Base-by-base conservation (phyloP, 2,888 invertebrate species). In the Hofmannophila pseudospretella region DNA sequence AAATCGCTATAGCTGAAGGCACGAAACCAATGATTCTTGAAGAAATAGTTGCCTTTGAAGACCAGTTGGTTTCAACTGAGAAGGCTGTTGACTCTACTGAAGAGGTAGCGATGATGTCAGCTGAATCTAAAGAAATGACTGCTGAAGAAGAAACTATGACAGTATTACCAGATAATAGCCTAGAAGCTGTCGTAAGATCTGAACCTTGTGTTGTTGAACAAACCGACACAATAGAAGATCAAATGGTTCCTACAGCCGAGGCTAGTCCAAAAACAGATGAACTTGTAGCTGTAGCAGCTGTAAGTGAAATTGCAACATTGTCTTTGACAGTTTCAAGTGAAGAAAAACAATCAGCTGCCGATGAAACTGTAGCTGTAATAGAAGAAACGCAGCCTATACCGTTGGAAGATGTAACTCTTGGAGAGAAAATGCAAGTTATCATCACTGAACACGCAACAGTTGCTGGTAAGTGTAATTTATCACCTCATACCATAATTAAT, bases 1-100 rank as follows among this genome's bases (percentile, higher is more conserved):
- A 52, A 26, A 16, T 23, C 20, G 12, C 32, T 13, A 43, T 30
- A 33, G 5, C 22, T 20, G 12, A 38, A 5, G 36, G 36, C 14
- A 34, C 39, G 35, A 9, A 26, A 20, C 30, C 34, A 7, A 1
- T 11, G 19, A 29, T 31, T 3, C 2, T 29, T 4, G 35, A 36
- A 29, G 7, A 33, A 25, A 26, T 25, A 5, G 14, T 2, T 9
- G 13, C 13, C 7, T 2, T 11, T 8, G 22, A 19, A 32, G 8
- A 20, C 4, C 7, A 10, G 7, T 4, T 16, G 12, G 3, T 32
- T 4, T 32, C 12, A 7, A 1, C 13, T 14, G 16, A 31, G 8
- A 22, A 23, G 9, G 9, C 12, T 7, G 23, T 23, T 23, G n/a
- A 2, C 1, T n/a, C 23, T 4, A 23, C n/a, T 23, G 11, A 12